Conservation (phyloP, 2,888 invertebrate genomes). For the Caenorhabditis sp. region DNA sequence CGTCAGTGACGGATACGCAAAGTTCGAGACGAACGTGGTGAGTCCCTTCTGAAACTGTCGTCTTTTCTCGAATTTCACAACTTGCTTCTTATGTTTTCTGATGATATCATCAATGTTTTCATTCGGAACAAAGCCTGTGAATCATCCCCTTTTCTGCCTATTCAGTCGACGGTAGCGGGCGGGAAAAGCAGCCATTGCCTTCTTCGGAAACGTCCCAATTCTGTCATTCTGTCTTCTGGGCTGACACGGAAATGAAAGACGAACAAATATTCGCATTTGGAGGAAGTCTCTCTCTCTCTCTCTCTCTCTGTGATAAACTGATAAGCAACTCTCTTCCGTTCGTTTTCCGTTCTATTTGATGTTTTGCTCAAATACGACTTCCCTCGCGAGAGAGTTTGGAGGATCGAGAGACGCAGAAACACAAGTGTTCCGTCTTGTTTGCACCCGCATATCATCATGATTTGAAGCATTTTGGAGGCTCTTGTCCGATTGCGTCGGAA, state of each 20-base stretch:
- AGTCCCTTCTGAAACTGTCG: slow-evolving; percentile 12
- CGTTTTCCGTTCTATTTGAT: slow-evolving; percentile 25
- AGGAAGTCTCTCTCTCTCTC: not conserved
- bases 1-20: slow-evolving; percentile 52
- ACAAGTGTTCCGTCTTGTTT: slow-evolving; percentile 27
- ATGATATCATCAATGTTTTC: slow-evolving; percentile 1
- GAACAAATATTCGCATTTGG: too few species aligned
- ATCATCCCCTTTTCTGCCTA: too few species aligned
- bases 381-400: not conserved
- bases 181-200: too few species aligned
- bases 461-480: not conserved
- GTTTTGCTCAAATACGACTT: slow-evolving; percentile 24
- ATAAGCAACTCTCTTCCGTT: too few species aligned
- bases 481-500: too few species aligned
- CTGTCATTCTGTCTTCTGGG: not conserved
- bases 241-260: too few species aligned
- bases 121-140: too few species aligned
- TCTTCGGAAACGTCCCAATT: too few species aligned
- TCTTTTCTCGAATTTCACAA: slow-evolving; percentile 8
- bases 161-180: too few species aligned
- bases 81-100: not conserved
- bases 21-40: slow-evolving; percentile 61
- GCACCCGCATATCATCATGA: slow-evolving; percentile 9
- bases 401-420: not conserved
- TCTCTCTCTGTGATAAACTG: too few species aligned